Base-by-base conservation (phyloP, 1,140 invertebrate genomes). In the Drosophila eugracilis region DNA sequence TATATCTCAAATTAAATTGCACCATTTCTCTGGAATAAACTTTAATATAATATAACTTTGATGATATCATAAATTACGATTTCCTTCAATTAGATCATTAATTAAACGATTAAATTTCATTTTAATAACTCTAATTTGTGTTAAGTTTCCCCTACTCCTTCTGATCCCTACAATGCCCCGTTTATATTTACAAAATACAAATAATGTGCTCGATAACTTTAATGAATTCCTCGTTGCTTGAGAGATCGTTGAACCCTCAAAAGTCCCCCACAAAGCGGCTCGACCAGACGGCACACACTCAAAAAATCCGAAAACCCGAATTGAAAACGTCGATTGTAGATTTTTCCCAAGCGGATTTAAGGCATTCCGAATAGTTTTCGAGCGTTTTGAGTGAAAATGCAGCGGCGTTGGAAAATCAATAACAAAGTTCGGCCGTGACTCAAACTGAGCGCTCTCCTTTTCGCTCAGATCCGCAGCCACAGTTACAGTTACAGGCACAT, bases 351-450 rank as follows among this genome's bases (percentile, higher is more conserved):
- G 60, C 60, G 55, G 60, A 62, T 62, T 62, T 62, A 48, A 65
- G 55, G 41, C 60, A 62, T 62, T 62, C 34, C 55, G 10, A 58
- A 72, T 49, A 24, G 66, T 47, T 54, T 73, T 71, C 14, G 34
- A 49, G 17, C 49, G 65, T 79, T n/a, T 12, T 77, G 66, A 86
- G 73, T 78, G 73, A 44, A 86, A 74, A 72, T 54, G 37, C 39
- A 32, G 45, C 36, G 36, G 59, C 52, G 53, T 65, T 81, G 81
- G 72, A 86, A 88, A 86, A 86, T 86, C 81, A 88, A 86, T 86
- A 88, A 52, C 36, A 30, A 48, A 59, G 65, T 79, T 15, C 22
- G 14, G 44, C 79, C 75, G 57, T 75, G 60, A 49, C 74, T 84
- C 79, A 79, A 72, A 58, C 44, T 45, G 52, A 58, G 37, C 26